Conservation (phyloP, 2,797 vertebrate genomes). For the Cyclopterus lumpus region DNA sequence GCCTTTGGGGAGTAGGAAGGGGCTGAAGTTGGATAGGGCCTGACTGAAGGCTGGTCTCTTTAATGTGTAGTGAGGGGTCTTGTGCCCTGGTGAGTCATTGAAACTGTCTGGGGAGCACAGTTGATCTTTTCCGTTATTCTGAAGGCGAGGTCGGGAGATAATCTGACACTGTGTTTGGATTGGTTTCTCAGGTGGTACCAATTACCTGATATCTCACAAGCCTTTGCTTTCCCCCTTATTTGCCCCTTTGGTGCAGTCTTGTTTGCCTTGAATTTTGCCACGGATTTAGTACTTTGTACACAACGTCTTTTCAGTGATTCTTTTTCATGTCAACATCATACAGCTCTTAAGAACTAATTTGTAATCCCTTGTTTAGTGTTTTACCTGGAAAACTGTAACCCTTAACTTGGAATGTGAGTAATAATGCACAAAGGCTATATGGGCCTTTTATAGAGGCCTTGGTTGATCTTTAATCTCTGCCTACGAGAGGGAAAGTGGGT, state of each 20-base stretch:
- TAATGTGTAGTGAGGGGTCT: slow-evolving; percentile 81
- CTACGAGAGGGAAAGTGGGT: slow-evolving; percentile 48
- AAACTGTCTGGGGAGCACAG: slow-evolving; percentile 62
- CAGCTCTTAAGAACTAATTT: background rate
- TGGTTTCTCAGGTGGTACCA: slow-evolving; percentile 86
- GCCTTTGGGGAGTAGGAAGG: slow-evolving; percentile 68
- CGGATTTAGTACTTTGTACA: background rate
- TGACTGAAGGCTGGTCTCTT: slow-evolving; percentile 62
- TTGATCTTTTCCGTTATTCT: slow-evolving; percentile 67
- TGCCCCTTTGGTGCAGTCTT: slow-evolving; percentile 59
- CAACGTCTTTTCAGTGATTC: slow-evolving; percentile 1
- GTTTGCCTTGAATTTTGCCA: slow-evolving; percentile 14
- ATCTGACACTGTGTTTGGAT: slow-evolving; percentile 61
- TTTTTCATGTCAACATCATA: background rate
- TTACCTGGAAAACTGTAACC: slow-evolving; percentile 23
- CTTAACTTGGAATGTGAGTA: slow-evolving; percentile 23
- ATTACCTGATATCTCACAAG: slow-evolving; percentile 66
- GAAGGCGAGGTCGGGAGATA: slow-evolving; percentile 49
- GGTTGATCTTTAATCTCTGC: slow-evolving; percentile 65
- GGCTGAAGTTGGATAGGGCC: slow-evolving; percentile 73
- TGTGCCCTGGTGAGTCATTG: slow-evolving; percentile 70
- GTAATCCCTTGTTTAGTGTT: background rate
- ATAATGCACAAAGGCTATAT: slow-evolving; percentile 39
- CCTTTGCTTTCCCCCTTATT: slow-evolving; percentile 49
- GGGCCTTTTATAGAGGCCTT: slow-evolving; percentile 43